These are phyloP conservation scores for Drosophila aff. DNA, from an alignment of 1,140 invertebrate genomes.

Conservation along the genomic window DNA sequence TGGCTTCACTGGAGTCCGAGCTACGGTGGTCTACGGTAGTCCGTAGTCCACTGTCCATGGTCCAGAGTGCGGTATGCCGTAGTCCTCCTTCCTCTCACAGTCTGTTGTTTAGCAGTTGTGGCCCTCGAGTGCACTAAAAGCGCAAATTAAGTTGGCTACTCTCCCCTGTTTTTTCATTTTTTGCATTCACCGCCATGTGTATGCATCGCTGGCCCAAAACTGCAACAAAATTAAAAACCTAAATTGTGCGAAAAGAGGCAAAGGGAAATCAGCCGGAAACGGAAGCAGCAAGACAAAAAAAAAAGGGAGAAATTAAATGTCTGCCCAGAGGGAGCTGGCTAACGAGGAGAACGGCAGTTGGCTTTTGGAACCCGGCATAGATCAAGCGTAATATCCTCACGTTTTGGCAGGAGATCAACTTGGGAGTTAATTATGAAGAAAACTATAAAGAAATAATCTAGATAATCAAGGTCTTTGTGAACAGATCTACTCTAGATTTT, in stretches of 20 bases:
- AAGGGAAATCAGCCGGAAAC: conserved; percentile 33
- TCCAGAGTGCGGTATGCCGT: conserved; percentile 12
- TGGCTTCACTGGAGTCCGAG: conserved; percentile 44
- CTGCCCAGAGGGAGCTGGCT: conserved; percentile 18
- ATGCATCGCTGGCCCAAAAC: conserved; percentile 50
- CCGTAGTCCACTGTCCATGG: conserved; percentile 2
- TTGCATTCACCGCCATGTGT: conserved; percentile 42
- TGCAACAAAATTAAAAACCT: conserved; percentile 78
- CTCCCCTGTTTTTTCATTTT: conserved; percentile 19
- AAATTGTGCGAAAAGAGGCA: conserved; percentile 60
- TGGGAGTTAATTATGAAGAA: background rate
- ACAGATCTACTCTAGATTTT: background rate
- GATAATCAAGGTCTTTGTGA: background rate
- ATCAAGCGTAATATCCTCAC: background rate
- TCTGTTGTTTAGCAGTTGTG: conserved; percentile 58
- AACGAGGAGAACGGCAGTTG: conserved; percentile 11
- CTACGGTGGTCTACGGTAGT: conserved; percentile 14
- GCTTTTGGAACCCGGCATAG: background rate
- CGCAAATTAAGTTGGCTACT: conserved; percentile 77
- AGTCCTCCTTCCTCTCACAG: conserved; percentile 8
- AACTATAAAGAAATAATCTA: background rate
- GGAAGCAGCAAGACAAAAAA: conserved; percentile 8
- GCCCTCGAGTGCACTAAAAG: conserved; percentile 78
- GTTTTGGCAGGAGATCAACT: background rate
- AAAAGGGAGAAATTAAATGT: conserved; percentile 18